Evolutionary conservation across 2,797 vertebrate genomes (phyloP), one percentile per base, ranked within the genome.

Genomic region (Schizopygopsis malacanthus): DNA sequence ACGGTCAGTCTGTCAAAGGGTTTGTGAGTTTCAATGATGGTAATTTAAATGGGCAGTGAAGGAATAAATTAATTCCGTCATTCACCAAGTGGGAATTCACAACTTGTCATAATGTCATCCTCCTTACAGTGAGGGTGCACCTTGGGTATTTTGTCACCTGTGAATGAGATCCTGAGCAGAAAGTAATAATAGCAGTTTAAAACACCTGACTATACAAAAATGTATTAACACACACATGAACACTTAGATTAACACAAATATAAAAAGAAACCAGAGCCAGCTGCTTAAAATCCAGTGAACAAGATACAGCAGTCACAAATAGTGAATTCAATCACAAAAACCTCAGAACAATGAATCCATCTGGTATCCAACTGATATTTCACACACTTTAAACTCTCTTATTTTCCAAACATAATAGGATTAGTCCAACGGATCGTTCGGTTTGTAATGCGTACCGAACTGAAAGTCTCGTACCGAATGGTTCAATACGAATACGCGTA

Each of bases 31-130:
- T 81, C 69, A 85, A 63, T 77, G 81, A 87, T 2, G 39, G 50
- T 85, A 85, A 90, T 87, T 81, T 79, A 78, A 61, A 77, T 39
- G 47, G 83, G 45, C 84, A 86, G 84, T 4, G 70, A 59, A 77
- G 70, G 79, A 72, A 84, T 72, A 75, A 82, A 80, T 78, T 56
- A 83, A 84, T 76, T 52, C 75, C 28, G n/a, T 63, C 84, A 54
- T 72, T 87, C 82, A 88, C 65, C 47, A 52, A 45, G 25, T 45
- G 59, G 73, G 75, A 67, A 50, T 77, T 78, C 63, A 61, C 16
- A 79, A 63, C 83, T 79, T 85, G 75, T 83, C 84, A 88, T 20
- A 56, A 18, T 22, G 81, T 84, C 82, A 79, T 33, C 28, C 28
- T 33, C 28, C 28, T 0, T 33, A 33, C 28, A 28, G 16, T 50